phyloP scores from a whole-genome alignment of 1,140 invertebrate species.

The Drosophila lacteicornis region DNA sequence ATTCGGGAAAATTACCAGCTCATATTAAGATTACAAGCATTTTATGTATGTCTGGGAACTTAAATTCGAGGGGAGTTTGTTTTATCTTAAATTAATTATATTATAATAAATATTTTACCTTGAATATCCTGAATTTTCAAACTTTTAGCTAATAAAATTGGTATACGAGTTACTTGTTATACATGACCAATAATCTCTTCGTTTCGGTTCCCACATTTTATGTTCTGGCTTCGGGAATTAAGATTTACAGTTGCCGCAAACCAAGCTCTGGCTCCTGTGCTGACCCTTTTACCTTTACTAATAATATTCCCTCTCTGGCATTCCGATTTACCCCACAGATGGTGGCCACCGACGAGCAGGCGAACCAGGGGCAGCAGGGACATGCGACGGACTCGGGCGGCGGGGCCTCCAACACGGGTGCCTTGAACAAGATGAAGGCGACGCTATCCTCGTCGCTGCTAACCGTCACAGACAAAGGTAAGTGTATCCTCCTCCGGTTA shows the following conservation, averaged over 20 bases:
- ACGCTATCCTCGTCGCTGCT: conserved; percentile 92
- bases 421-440: conserved; percentile 92
- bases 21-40: conserved; percentile 34
- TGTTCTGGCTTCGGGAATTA: conserved; percentile 42
- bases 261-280: conserved; percentile 37
- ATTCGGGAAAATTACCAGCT: conserved; percentile 15
- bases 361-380: conserved; percentile 85
- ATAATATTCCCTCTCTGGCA: not conserved
- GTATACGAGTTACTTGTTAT: not conserved
- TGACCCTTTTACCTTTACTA: conserved; percentile 12
- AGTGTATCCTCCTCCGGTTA: conserved; percentile 33
- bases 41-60: not conserved
- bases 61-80: too few relatives aligned
- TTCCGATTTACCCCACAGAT: conserved; percentile 85
- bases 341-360: conserved; percentile 90
- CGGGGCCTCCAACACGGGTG: conserved; percentile 84
- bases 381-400: conserved; percentile 85
- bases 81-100: too few relatives aligned
- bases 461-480: conserved; percentile 92
- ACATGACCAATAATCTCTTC: conserved; percentile 36
- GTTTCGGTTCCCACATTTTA: conserved; percentile 10
- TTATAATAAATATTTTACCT: too few relatives aligned
- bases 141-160: conserved; percentile 4
- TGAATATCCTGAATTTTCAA: too few relatives aligned
- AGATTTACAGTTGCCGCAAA: conserved; percentile 65